Evolutionary conservation across 2,888 invertebrate genomes (phyloP).

Genomic region (Trissonchulus latispiculum): DNA sequence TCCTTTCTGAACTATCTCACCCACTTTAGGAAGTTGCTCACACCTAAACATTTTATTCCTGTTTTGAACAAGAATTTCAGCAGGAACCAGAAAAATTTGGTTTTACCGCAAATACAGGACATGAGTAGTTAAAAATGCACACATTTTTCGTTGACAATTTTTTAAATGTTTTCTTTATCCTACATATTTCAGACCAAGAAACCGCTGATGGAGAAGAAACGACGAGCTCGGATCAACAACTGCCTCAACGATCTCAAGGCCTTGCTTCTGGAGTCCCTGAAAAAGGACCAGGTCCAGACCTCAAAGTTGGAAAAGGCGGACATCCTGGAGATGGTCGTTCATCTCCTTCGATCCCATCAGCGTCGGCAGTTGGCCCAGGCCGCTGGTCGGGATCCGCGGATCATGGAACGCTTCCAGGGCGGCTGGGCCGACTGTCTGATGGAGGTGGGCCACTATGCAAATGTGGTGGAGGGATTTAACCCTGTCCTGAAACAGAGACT

Average conservation of each 20-base stretch:
- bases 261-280: background rate
- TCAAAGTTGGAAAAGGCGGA: slow-evolving; percentile 21
- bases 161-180: too few species aligned
- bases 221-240: slow-evolving; percentile 21
- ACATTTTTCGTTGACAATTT: too few species aligned
- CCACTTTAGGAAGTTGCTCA: too few species aligned
- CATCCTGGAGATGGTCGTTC: slow-evolving; percentile 21
- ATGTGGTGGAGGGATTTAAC: background rate
- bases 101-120: too few species aligned
- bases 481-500: background rate
- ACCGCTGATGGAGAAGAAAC: slow-evolving; percentile 23
- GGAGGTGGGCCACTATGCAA: slow-evolving; percentile 3
- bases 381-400: slow-evolving; percentile 22
- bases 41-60: too few species aligned
- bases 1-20: too few species aligned
- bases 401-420: background rate
- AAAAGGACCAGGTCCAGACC: background rate
- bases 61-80: too few species aligned
- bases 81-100: too few species aligned
- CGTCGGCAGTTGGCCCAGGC: slow-evolving; percentile 23
- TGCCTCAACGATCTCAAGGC: slow-evolving; percentile 18
- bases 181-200: slow-evolving; percentile 16
- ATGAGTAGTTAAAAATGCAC: too few species aligned
- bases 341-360: background rate
- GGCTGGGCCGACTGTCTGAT: slow-evolving; percentile 7